A percentile compares a stretch with the other conserved stretches of the same genome.
These are phyloP conservation scores for Pocillopora damicornis DNA, from an alignment of 64 coral and sea anemone species.

Conservation along the genomic window DNA sequence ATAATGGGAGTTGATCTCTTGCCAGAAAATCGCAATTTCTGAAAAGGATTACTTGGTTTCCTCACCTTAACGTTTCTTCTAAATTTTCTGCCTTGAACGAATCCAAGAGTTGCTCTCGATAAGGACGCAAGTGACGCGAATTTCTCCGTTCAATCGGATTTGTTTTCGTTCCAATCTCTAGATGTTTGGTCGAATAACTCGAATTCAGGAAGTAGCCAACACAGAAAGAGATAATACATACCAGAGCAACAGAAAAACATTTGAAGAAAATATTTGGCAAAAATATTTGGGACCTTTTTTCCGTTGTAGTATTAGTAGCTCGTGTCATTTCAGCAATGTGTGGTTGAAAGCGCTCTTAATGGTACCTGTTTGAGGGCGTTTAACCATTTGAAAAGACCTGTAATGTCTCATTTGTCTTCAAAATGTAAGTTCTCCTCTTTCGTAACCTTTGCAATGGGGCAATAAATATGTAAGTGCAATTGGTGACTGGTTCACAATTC, in stretches of 20 bases:
- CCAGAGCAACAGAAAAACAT: background rate
- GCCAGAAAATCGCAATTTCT: too few species aligned
- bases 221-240: background rate
- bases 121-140: background rate
- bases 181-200: background rate
- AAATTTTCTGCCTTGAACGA: conserved; percentile 16
- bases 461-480: background rate
- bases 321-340: background rate
- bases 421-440: background rate
- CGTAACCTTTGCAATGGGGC: background rate
- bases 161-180: background rate
- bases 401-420: background rate
- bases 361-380: background rate
- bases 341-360: background rate
- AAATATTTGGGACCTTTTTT: background rate
- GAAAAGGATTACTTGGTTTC: background rate
- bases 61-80: conserved; percentile 27
- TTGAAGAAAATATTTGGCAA: background rate
- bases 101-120: conserved; percentile 17
- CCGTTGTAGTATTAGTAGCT: background rate
- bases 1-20: too few species aligned
- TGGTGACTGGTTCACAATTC: background rate
- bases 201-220: background rate
- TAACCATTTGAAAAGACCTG: background rate
- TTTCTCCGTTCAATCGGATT: background rate